These are phyloP conservation scores for Parauchenoglanis ngamensis DNA, from an alignment of 2,797 vertebrate species.

Conservation along the genomic window DNA sequence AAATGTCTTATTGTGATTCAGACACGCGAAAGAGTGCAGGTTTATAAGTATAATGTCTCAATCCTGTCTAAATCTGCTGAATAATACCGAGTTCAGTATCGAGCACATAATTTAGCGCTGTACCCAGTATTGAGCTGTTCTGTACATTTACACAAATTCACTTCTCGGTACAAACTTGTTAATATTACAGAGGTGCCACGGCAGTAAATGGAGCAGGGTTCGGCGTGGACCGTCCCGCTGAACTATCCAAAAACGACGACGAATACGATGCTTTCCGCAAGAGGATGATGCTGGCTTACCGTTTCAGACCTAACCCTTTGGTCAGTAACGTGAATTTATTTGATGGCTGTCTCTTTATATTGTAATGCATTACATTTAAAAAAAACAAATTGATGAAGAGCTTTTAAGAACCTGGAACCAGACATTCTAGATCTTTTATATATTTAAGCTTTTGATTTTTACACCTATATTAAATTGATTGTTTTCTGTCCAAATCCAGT, in stretches of 20 bases:
- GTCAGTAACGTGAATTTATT: constrained; percentile 66
- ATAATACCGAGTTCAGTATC: background rate
- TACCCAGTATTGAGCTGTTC: background rate
- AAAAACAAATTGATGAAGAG: background rate
- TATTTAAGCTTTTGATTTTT: too few species aligned
- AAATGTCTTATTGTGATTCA: too few species aligned
- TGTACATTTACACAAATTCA: background rate
- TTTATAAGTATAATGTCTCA: background rate
- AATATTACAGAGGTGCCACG: constrained; percentile 78
- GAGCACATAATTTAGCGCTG: background rate
- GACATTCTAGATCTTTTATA: too few species aligned
- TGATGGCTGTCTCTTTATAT: background rate
- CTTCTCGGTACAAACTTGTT: background rate
- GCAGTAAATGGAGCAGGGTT: constrained; percentile 89
- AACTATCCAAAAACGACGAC: constrained; percentile 86
- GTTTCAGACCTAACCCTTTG: constrained; percentile 95
- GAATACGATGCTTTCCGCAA: constrained; percentile 97
- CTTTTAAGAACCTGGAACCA: too few species aligned
- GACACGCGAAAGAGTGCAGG: background rate
- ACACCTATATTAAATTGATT: too few species aligned
- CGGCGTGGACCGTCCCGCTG: constrained; percentile 90
- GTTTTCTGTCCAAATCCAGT: too few species aligned
- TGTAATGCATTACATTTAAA: background rate
- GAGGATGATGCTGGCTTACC: constrained; percentile 97
- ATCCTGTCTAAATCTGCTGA: background rate